These are phyloP conservation scores for Triplophysa dalaica DNA, from an alignment of 2,113 vertebrate species.

Conservation along the genomic window DNA sequence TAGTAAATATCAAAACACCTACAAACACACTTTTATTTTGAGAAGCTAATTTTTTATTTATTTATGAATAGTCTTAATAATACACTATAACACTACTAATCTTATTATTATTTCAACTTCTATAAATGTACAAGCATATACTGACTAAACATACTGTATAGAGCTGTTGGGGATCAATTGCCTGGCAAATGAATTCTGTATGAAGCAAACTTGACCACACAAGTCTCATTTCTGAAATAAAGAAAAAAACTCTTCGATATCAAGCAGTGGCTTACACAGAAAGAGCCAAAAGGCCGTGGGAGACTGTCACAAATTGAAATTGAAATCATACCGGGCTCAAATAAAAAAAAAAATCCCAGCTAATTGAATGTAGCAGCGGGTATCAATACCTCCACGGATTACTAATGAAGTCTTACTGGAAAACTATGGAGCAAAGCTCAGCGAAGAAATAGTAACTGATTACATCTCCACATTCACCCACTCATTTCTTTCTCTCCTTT, in stretches of 20 bases:
- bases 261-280: constrained; percentile 49
- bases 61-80: too few relatives aligned
- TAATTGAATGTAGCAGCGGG: constrained; percentile 58
- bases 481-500: constrained; percentile 38
- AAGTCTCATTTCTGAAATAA: constrained; percentile 41
- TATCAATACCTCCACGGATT: constrained; percentile 55
- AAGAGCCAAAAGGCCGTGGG: constrained; percentile 47
- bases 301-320: constrained; percentile 52
- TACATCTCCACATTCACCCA: constrained; percentile 45
- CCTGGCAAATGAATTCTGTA: constrained; percentile 1
- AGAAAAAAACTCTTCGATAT: constrained; percentile 32
- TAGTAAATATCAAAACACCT: too few relatives aligned
- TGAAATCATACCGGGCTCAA: constrained; percentile 54
- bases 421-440: constrained; percentile 54
- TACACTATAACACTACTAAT: too few relatives aligned
- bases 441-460: constrained; percentile 61
- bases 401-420: constrained; percentile 55
- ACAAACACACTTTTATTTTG: too few relatives aligned
- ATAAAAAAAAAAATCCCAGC: constrained; percentile 55
- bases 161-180: constrained; percentile 12
- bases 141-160: background rate
- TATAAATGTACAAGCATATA: background rate
- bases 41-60: too few relatives aligned
- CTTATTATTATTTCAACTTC: background rate
- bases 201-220: constrained; percentile 42